Evolutionary conservation across 1,140 invertebrate species (phyloP).

Genomic region (Sogatella furcifera): DNA sequence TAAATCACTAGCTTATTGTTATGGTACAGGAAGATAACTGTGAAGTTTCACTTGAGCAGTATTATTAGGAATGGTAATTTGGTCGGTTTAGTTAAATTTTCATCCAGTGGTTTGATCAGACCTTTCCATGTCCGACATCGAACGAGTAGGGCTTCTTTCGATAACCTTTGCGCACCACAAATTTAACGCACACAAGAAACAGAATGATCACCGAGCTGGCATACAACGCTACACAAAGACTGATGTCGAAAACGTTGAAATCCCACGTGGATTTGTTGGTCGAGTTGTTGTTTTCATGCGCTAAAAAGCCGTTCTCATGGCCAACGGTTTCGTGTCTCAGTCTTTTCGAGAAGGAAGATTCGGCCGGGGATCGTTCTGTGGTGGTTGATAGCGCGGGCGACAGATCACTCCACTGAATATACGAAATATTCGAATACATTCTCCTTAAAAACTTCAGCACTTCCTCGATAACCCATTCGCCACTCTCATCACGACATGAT

Average conservation of each 20-base stretch:
- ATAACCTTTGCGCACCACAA: constrained; percentile 54
- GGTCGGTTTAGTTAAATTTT: too few relatives aligned
- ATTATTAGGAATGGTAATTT: too few relatives aligned
- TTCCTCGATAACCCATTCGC: constrained; percentile 53
- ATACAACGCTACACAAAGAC: constrained; percentile 64
- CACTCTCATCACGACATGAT: constrained; percentile 46
- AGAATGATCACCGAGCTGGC: constrained; percentile 53
- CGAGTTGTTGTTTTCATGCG: constrained; percentile 25
- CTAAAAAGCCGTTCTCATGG: constrained; percentile 16
- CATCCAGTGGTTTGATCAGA: neutral
- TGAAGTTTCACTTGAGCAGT: too few relatives aligned
- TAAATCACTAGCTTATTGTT: too few relatives aligned
- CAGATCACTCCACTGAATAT: constrained; percentile 10
- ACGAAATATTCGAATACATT: constrained; percentile 48
- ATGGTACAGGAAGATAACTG: too few relatives aligned
- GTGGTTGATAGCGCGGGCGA: neutral
- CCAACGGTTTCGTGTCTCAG: constrained; percentile 20
- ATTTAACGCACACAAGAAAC: constrained; percentile 63
- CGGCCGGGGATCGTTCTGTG: neutral
- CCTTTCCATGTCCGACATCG: neutral
- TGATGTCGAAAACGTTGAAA: constrained; percentile 56
- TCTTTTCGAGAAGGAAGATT: constrained; percentile 15
- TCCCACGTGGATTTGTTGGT: constrained; percentile 35
- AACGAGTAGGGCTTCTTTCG: constrained; percentile 50
- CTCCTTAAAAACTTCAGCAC: constrained; percentile 64